Conservation (phyloP, 2,113 vertebrate genomes). For the Polypterus bichir region DNA sequence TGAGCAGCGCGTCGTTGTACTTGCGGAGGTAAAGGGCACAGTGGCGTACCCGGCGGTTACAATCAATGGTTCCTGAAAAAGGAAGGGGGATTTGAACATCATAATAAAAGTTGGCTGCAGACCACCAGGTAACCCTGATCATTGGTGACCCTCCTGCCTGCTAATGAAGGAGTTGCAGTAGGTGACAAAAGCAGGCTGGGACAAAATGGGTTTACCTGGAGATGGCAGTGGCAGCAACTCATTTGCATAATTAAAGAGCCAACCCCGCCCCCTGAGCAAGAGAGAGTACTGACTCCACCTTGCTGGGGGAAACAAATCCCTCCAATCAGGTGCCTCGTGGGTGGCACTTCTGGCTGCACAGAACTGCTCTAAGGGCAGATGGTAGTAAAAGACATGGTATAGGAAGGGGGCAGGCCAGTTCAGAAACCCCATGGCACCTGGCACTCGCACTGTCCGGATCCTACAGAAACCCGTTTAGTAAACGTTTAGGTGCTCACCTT, state of each 20-base stretch:
- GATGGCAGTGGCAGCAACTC: too few species aligned
- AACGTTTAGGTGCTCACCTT: constrained; percentile 38
- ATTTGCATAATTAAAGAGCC: too few species aligned
- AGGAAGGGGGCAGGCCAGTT: neutral
- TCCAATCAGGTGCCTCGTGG: too few species aligned
- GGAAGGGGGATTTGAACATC: neutral
- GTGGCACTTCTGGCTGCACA: too few species aligned
- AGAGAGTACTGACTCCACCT: too few species aligned
- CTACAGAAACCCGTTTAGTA: accelerated
- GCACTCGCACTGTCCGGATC: accelerated
- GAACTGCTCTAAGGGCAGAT: too few species aligned
- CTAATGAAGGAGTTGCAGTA: neutral
- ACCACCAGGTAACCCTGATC: too few species aligned
- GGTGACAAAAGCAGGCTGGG: too few species aligned
- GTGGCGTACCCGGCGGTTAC: constrained; percentile 37
- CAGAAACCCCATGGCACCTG: neutral
- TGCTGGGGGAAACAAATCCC: too few species aligned
- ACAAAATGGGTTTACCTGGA: too few species aligned
- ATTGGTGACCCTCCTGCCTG: neutral
- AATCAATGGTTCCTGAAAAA: constrained; percentile 38
- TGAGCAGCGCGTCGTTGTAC: constrained; percentile 78
- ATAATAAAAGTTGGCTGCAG: neutral
- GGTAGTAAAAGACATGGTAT: accelerated
- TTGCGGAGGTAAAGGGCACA: constrained; percentile 68
- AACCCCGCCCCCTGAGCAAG: too few species aligned